Conservation (phyloP, 2,888 invertebrate species). For the Notodonta dromedarius region DNA sequence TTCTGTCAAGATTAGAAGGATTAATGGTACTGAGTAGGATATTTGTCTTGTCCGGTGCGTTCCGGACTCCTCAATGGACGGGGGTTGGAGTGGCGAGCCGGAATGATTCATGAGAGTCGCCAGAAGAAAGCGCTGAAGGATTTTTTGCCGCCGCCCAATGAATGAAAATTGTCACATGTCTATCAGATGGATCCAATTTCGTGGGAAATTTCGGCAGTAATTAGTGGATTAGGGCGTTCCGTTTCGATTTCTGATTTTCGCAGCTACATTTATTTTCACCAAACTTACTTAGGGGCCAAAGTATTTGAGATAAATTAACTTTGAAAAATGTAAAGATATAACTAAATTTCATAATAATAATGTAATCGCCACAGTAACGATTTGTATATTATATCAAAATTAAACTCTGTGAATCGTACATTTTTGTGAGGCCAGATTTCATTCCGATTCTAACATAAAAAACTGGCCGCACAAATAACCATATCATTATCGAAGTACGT, state of each 20-base stretch:
- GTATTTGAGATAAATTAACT: too few species aligned
- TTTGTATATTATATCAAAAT: too few species aligned
- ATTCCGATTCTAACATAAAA: too few species aligned
- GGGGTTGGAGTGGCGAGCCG: slow-evolving; percentile 21
- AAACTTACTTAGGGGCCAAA: too few species aligned
- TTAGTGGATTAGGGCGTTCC: neutral
- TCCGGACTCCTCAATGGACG: slow-evolving; percentile 47
- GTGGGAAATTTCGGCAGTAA: neutral
- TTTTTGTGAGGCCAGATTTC: too few species aligned
- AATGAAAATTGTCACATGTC: slow-evolving; percentile 27
- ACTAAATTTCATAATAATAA: too few species aligned
- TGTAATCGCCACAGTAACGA: too few species aligned
- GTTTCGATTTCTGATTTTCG: slow-evolving; percentile 1
- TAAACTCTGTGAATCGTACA: too few species aligned
- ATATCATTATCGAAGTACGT: too few species aligned
- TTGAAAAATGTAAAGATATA: too few species aligned
- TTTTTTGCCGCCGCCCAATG: slow-evolving; percentile 23
- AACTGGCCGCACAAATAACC: too few species aligned
- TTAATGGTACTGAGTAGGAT: slow-evolving; percentile 64
- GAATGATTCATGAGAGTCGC: slow-evolving; percentile 39
- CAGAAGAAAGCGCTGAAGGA: slow-evolving; percentile 27
- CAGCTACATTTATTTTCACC: too few species aligned
- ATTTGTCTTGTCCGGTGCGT: slow-evolving; percentile 69
- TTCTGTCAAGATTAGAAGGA: slow-evolving; percentile 76
- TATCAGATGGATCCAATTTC: slow-evolving; percentile 4